Conservation (phyloP, 2,797 vertebrate species). For the Microctenopoma stevenorrisi region DNA sequence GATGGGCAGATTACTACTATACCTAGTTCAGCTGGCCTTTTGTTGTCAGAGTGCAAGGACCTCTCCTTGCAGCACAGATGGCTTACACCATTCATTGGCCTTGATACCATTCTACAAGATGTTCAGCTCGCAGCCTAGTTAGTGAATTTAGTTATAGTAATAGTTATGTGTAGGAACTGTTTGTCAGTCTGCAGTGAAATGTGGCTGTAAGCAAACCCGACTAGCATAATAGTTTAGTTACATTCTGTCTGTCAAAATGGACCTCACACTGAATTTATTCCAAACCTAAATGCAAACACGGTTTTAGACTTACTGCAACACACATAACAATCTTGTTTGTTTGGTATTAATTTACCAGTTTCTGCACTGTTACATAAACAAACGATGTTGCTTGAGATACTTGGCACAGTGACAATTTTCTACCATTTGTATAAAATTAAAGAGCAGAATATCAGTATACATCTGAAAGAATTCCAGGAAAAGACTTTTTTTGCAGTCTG, state of each 20-base stretch:
- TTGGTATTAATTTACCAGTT: not conserved
- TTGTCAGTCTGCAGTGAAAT: too few species aligned
- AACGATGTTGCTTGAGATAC: not conserved
- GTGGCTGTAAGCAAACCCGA: too few species aligned
- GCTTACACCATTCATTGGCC: conserved; percentile 10
- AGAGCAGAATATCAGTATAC: not conserved
- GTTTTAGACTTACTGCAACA: not conserved
- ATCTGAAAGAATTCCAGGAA: not conserved
- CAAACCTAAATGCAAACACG: not conserved
- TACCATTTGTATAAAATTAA: not conserved
- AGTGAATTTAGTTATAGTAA: conserved; percentile 2
- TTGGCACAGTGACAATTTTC: not conserved
- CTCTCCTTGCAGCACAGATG: conserved; percentile 4
- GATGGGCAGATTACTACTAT: conserved; percentile 18
- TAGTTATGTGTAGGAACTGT: not conserved
- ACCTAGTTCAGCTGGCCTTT: conserved; percentile 28
- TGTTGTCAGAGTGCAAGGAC: conserved; percentile 1
- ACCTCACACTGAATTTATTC: not conserved
- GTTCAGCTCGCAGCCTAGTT: conserved; percentile 17
- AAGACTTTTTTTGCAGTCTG: not conserved
- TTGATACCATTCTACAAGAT: conserved; percentile 20
- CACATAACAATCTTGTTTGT: not conserved
- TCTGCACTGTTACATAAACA: not conserved
- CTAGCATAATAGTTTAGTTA: too few species aligned
- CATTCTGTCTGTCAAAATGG: not conserved